Evolutionary conservation across 1,140 invertebrate species (phyloP).

Genomic region (Leucophenga varia): DNA sequence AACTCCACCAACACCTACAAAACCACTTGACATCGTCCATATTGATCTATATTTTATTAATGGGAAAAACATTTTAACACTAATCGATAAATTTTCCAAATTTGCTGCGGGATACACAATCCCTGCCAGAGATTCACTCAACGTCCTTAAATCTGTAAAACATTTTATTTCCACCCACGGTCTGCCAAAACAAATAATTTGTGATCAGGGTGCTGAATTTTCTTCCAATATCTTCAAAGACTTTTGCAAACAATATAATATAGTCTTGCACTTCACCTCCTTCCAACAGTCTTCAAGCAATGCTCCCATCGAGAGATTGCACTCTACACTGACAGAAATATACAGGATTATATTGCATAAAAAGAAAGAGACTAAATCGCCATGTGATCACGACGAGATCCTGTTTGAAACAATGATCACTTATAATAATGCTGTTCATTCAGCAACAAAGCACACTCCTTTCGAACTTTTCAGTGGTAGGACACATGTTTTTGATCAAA

Average conservation of each 20-base stretch:
- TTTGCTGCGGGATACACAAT: too few species aligned
- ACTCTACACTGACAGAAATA: conserved; percentile 13
- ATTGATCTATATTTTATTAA: too few species aligned
- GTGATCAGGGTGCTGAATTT: too few species aligned
- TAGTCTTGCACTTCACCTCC: conserved; percentile 3
- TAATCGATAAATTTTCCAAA: too few species aligned
- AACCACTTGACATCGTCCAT: too few species aligned
- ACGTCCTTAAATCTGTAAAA: too few species aligned
- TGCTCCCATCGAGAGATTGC: conserved; percentile 5
- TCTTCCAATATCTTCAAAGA: too few species aligned
- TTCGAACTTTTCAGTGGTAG: conserved; percentile 5
- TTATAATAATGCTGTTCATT: conserved; percentile 14
- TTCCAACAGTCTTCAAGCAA: conserved; percentile 9
- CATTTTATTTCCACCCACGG: too few species aligned
- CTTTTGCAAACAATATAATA: conserved; percentile 10
- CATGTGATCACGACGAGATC: conserved; percentile 7
- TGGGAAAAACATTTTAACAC: too few species aligned
- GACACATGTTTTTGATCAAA: conserved; percentile 1
- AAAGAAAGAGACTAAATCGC: neutral
- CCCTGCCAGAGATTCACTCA: too few species aligned
- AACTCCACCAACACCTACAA: too few species aligned
- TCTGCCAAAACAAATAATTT: too few species aligned
- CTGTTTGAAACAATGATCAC: conserved; percentile 9
- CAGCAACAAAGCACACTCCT: conserved; percentile 5
- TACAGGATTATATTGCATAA: conserved; percentile 2